Evolutionary conservation across 2,113 vertebrate species (phyloP).

Genomic region (Notarius lentiginosus): DNA sequence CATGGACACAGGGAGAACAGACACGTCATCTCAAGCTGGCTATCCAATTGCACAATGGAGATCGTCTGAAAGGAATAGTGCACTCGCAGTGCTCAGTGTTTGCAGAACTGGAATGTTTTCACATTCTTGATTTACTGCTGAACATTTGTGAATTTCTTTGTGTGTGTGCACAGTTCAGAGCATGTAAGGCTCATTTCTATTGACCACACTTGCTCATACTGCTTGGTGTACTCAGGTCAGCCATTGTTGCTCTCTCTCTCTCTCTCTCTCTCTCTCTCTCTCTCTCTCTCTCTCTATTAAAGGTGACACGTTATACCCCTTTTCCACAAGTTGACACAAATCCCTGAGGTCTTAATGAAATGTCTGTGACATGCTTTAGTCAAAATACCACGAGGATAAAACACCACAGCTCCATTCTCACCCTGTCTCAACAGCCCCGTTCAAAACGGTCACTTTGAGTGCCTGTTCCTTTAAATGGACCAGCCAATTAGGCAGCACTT

Average conservation of each 20-base stretch:
- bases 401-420: no score
- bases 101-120: not conserved
- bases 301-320: no score
- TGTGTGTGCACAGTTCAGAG: not conserved
- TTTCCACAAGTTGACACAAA: no score
- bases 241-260: not conserved
- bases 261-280: not conserved
- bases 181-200: not conserved
- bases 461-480: no score
- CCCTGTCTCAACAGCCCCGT: no score
- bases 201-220: not conserved
- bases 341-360: no score
- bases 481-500: no score
- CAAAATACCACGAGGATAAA: no score
- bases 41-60: not conserved
- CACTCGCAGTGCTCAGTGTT: not conserved
- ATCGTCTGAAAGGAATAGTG: not conserved
- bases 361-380: no score
- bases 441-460: no score
- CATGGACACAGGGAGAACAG: not conserved
- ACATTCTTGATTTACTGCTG: not conserved
- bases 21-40: not conserved
- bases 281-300: not conserved
- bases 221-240: not conserved
- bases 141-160: not conserved